These are phyloP conservation scores for Tenthredo notha DNA, from an alignment of 2,888 invertebrate species.

Conservation along the genomic window DNA sequence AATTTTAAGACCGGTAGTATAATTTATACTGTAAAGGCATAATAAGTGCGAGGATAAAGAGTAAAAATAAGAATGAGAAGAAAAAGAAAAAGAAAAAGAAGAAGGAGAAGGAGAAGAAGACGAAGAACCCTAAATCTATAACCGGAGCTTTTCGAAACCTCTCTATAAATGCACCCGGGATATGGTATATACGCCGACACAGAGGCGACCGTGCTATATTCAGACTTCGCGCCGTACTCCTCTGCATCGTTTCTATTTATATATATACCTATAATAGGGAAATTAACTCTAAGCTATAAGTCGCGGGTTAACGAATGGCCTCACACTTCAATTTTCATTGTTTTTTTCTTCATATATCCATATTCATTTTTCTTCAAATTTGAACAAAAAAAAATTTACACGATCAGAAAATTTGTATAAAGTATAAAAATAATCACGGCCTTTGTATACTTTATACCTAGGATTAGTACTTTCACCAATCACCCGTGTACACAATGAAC, in stretches of 20 bases:
- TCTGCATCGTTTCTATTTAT: conserved; percentile 37
- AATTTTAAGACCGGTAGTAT: not conserved
- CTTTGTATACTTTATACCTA: not conserved
- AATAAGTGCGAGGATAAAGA: not conserved
- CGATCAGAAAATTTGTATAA: no score
- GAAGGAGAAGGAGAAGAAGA: not conserved
- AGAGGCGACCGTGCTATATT: conserved; percentile 35
- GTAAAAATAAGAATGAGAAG: not conserved
- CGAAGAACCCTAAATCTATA: conserved; percentile 26
- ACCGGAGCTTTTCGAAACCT: conserved; percentile 12
- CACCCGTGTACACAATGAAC: not conserved
- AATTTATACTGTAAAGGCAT: not conserved
- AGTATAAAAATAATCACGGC: not conserved
- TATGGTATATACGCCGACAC: not conserved
- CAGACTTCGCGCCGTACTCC: conserved; percentile 30
- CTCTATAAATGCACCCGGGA: conserved; percentile 26
- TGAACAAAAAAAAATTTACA: no score
- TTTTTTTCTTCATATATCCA: not conserved
- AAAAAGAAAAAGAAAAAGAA: not conserved
- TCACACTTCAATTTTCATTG: not conserved
- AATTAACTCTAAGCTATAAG: conserved; percentile 17
- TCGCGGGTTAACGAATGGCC: not conserved
- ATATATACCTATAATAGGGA: conserved; percentile 49
- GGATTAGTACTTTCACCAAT: conserved; percentile 10
- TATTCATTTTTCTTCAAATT: not conserved